phyloP scores from a whole-genome alignment of 2,113 vertebrate genomes.

The Mugil cephalus region DNA sequence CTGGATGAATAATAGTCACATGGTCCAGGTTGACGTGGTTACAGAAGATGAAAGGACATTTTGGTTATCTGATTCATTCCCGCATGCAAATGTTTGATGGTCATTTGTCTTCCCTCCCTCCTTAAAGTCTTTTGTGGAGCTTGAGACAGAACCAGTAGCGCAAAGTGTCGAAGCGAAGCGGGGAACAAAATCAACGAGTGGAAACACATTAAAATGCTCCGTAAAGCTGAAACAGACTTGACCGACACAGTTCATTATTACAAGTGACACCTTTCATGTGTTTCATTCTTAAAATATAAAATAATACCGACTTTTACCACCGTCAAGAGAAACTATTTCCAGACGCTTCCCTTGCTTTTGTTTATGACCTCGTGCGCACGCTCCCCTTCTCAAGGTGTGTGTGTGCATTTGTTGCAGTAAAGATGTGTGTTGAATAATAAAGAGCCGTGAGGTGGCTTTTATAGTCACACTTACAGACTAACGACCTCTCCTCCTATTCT shows the following conservation, averaged over 20 bases:
- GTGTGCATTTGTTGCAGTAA: slow-evolving; percentile 26
- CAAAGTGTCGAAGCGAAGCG: neutral
- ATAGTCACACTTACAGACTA: slow-evolving; percentile 45
- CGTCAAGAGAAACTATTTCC: neutral
- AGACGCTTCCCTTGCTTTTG: neutral
- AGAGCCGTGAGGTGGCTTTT: slow-evolving; percentile 53
- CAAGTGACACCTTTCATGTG: neutral
- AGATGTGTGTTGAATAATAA: slow-evolving; percentile 60
- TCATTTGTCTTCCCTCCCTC: too few species aligned
- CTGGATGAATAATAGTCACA: too few species aligned
- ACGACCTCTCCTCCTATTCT: slow-evolving; percentile 39
- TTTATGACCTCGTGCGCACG: neutral
- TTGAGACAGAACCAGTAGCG: too few species aligned
- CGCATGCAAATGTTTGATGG: too few species aligned
- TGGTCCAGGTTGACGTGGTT: too few species aligned
- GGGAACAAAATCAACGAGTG: neutral
- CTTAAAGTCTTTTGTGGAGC: too few species aligned
- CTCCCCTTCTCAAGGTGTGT: neutral
- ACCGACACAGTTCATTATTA: neutral
- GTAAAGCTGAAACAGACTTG: neutral
- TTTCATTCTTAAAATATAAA: neutral
- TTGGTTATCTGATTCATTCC: neutral
- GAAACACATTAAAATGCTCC: slow-evolving; percentile 2
- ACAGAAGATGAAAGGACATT: too few species aligned
- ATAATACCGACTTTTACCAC: neutral